Base-by-base conservation (phyloP, 2,888 invertebrate species). In the Theretra japonica region DNA sequence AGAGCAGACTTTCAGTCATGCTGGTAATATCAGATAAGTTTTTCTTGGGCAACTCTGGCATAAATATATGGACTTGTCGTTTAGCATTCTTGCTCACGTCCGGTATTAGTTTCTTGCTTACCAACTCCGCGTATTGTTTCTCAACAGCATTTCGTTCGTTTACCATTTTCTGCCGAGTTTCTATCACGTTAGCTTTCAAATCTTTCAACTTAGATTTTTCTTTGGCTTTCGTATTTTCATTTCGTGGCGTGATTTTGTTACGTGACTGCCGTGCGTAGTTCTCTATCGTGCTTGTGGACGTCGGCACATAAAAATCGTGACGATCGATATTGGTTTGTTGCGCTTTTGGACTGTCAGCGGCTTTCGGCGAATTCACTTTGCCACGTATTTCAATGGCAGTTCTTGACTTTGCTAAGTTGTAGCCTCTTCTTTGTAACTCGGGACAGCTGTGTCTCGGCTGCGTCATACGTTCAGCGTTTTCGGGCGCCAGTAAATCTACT, bases 1-100 rank as follows among this genome's bases (percentile, higher is more conserved):
- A 91, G 25, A 93, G 69, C 48, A 93, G 76, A 79, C 94, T 94
- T 73, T 90, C 93, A 0, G 88, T 79, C 73, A 87, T 82, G 74
- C 90, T 92, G 0, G 89, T 84, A 0, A 80, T 72, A 25, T 78
- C 88, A 0, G 90, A 90, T 72, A 81, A 83, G 72, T 93, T 94
- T 80, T 96, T 96, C 71, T 95, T 95, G 76, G 96, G 88, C 83
- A 95, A 92, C 68, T 93, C 94, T 0, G 97, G 97, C 95, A 97
- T 96, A 82, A 97, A 97, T 74, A 97, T 97, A 83, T 97, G 97
- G 50, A 97, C 92, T 83, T 97, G 97, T 76, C 96, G 95, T 81
- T 96, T 96, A 8, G 90, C 82, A 70, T 90, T 91, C 73, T 89
- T 91, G 50, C 82, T 85, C 4, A 91, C 81, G 74, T 94, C 90